Base-by-base conservation (phyloP, 2,888 invertebrate species). In the Lasioglossum oenotherae region DNA sequence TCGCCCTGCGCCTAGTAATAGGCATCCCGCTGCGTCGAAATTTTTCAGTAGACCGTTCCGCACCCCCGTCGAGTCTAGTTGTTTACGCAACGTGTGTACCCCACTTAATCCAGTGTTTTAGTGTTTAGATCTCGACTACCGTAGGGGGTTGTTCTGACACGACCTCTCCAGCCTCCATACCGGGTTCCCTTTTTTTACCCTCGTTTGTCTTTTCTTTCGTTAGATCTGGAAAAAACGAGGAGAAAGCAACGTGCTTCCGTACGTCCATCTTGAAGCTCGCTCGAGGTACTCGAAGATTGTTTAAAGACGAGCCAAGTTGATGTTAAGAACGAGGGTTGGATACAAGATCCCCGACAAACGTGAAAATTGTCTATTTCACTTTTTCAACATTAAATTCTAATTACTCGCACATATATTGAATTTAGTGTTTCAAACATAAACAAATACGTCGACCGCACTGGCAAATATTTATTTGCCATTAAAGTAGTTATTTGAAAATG, bases 51-150 rank as follows among this genome's bases (percentile, higher is more conserved):
- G 80, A 82, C 83, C 82, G 41, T 67, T 19, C 78, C 72, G 88
- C 86, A 86, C 81, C 91, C 89, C 91, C 86, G 87, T 91, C 64
- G 88, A 81, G 89, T 77, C 79, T 74, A 77, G 87, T 88, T 92
- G 91, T 92, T 92, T 91, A 91, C 85, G 85, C 81, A 87, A 88
- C 87, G 88, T 73, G 88, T 90, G 82, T 89, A 91, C 86, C 89
- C 91, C 92, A 92, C 92, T 92, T 92, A 92, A 92, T 92, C 87
- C 88, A 77, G 78, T 92, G 91, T 92, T 92, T 92, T 91, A 90
- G 87, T 92, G 90, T 92, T 92, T 92, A 88, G 91, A 90, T 92
- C 84, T 91, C 77, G 86, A 84, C 90, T 88, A 89, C 85, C 87
- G 89, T 86, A 90, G 89, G 87, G 88, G 90, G 90, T 88, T 91